Percentiles rank a stretch among this genome's conserved stretches.
These are phyloP conservation scores for Motacilla tschutschensis DNA, from an alignment of 2,113 vertebrate species.

Conservation along the genomic window DNA sequence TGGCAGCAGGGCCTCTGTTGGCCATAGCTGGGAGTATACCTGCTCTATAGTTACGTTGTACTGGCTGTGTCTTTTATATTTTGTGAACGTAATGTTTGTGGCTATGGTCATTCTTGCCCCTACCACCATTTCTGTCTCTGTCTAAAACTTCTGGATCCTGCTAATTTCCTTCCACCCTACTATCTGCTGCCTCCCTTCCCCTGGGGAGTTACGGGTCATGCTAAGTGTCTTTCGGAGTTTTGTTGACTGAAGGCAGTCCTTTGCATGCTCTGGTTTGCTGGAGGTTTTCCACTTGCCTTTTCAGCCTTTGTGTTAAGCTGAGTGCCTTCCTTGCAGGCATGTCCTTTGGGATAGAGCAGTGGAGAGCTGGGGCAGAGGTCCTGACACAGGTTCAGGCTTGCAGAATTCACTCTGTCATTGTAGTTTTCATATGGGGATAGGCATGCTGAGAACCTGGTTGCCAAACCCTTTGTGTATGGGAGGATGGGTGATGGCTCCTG, in stretches of 20 bases:
- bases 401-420: not conserved
- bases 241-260: not conserved
- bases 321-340: not conserved
- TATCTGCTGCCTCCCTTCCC: not conserved
- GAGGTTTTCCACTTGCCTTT: not conserved
- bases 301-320: not conserved
- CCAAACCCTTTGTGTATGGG: not conserved
- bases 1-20: not conserved
- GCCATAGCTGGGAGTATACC: not conserved
- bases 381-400: not conserved
- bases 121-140: not conserved
- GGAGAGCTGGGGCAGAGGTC: not conserved
- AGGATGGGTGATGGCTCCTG: not conserved
- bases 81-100: not conserved
- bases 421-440: not conserved
- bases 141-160: not conserved
- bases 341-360: not conserved
- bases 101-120: not conserved
- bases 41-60: not conserved
- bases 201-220: fast-evolving
- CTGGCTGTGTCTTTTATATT: not conserved
- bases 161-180: not conserved
- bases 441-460: not conserved
- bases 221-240: not conserved
- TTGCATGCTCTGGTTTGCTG: not conserved